These are phyloP conservation scores for Drosophila lowei DNA, from an alignment of 1,140 invertebrate genomes.

Conservation along the genomic window DNA sequence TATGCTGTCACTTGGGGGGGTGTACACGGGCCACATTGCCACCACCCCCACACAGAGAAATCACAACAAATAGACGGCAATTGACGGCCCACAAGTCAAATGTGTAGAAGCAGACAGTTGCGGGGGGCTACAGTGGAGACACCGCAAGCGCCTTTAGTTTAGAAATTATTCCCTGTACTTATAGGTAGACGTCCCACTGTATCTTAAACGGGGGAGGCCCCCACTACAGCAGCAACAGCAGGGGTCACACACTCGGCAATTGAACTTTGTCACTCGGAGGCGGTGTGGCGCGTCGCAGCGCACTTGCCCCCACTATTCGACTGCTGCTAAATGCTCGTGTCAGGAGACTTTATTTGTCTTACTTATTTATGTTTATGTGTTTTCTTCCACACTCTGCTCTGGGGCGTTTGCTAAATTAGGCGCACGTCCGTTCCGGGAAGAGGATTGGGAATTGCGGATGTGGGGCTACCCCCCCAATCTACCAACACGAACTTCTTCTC, in stretches of 20 bases:
- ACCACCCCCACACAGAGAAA: conserved; percentile 52
- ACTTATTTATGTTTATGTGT: conserved; percentile 77
- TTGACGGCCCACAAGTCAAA: conserved; percentile 76
- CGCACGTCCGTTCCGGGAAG: conserved; percentile 56
- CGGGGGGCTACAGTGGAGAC: conserved; percentile 7
- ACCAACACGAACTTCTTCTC: conserved; percentile 5
- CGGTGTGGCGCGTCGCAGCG: conserved; percentile 20
- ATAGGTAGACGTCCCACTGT: neutral
- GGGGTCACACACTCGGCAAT: conserved; percentile 52
- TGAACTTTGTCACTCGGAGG: conserved; percentile 56
- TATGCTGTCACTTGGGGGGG: conserved; percentile 45
- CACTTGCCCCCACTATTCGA: conserved; percentile 23
- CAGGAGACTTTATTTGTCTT: conserved; percentile 76
- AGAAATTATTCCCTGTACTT: too few relatives aligned
- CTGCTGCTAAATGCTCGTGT: conserved; percentile 70
- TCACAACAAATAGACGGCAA: conserved; percentile 77
- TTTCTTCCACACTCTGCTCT: conserved; percentile 2
- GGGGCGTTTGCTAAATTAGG: conserved; percentile 62
- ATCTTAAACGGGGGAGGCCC: neutral
- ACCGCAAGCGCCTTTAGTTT: neutral
- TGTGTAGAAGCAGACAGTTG: conserved; percentile 16
- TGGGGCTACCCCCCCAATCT: conserved; percentile 6
- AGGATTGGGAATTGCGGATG: conserved; percentile 20
- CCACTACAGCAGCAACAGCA: neutral
- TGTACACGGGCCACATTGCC: neutral